Evolutionary conservation across 2,797 vertebrate species (phyloP), one percentile per base, ranked within the genome.

Genomic region (Adrianichthys oophorus): DNA sequence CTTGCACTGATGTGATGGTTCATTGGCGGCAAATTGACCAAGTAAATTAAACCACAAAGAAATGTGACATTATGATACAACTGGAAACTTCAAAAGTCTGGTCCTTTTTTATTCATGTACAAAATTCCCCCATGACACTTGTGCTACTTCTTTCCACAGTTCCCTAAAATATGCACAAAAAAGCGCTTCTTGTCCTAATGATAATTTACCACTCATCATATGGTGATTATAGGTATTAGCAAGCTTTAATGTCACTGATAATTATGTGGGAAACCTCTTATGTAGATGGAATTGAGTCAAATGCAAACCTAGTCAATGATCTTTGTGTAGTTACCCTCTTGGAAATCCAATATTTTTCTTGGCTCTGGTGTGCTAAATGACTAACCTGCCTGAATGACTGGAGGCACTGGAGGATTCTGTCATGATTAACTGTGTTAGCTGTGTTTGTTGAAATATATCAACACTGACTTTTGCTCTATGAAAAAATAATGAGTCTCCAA

Each of bases 321-420:
- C 46, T 61, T 72, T 71, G 67, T 74, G 69, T 77, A 84, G 80
- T 85, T 76, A 79, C 62, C 68, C 80, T 81, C 81, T 86, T 80
- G 72, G 58, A 65, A 45, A 67, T 66, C 40, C 42, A 48, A 48
- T 80, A 74, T 80, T 87, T 85, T 84, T 69, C 75, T 66, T 57
- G 65, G 62, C 60, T 82, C 77, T 40, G 77, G 87, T 88, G 79
- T 70, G 85, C 67, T 62, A 78, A 85, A 81, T 78, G 76, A 82
- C 70, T 56, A 67, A 75, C 82, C 76, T 82, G 85, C 78, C 85
- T 85, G 51, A 62, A 68, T 79, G 77, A 87, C 74, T 81, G 85
- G 62, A 74, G 15, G 76, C 61, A 50, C 72, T 37, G 7, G 49
- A 76, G 58, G 79, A 80, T 78, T 73, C 72, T 82, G 80, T 85